These are phyloP conservation scores for Lampris incognitus DNA, from an alignment of 2,113 vertebrate species.

Conservation along the genomic window DNA sequence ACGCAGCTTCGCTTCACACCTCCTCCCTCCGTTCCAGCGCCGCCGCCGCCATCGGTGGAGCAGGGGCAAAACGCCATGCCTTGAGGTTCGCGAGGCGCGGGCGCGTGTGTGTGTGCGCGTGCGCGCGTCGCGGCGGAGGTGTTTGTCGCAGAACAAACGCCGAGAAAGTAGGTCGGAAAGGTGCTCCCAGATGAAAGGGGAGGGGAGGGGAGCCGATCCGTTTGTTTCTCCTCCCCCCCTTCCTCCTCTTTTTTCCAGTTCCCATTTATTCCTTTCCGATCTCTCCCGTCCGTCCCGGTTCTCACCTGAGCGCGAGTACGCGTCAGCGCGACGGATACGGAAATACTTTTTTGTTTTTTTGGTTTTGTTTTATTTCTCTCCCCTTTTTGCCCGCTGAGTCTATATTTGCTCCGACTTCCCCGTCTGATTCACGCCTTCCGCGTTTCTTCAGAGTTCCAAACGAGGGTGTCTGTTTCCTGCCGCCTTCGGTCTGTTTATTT, in stretches of 20 bases:
- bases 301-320: background rate
- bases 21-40: constrained; percentile 12
- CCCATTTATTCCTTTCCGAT: constrained; percentile 20
- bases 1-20: constrained; percentile 21
- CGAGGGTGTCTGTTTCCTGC: constrained; percentile 59
- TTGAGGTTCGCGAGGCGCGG: constrained; percentile 47
- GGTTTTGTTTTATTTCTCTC: background rate
- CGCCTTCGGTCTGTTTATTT: constrained; percentile 76
- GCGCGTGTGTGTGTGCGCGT: constrained; percentile 32
- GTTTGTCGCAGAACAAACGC: constrained; percentile 63
- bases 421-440: constrained; percentile 66
- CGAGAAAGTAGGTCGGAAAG: constrained; percentile 78
- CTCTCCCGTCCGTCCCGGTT: constrained; percentile 19
- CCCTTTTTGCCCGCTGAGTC: constrained; percentile 41
- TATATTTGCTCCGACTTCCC: constrained; percentile 48
- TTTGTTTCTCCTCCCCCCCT: constrained; percentile 31
- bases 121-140: constrained; percentile 40
- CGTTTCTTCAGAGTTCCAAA: constrained; percentile 58
- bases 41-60: no score
- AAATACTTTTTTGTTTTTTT: constrained; percentile 1
- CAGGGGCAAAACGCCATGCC: constrained; percentile 57
- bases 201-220: constrained; percentile 10
- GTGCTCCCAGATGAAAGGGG: constrained; percentile 73
- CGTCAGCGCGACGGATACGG: constrained; percentile 26
- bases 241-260: constrained; percentile 16